Evolutionary conservation across 35 echinoderm and acorn worm species (phyloP), one percentile per base, ranked within the genome.

Genomic region (Holothuria glaberrima): DNA sequence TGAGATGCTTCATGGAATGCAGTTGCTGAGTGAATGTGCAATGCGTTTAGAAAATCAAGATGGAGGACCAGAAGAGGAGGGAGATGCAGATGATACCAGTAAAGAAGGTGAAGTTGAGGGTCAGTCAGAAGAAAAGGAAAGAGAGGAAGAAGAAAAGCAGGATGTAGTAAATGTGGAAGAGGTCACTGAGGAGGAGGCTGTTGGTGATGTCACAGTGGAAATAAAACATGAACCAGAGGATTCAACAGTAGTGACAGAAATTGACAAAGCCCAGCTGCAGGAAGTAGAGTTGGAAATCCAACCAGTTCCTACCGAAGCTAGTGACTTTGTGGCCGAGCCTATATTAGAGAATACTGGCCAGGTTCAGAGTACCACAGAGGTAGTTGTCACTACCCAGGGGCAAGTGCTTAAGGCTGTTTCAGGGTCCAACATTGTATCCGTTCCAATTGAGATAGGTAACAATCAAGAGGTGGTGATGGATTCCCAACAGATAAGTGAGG

Each of bases 11-110:
- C 85, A 87, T 54, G 85, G 85, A 2, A 87, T 87, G 85, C 61
- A 87, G 64, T 59, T 87, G 20, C 66, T 87, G 31, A 87, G 85
- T 70, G 85, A 87, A 59, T 87, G 85, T 87, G 85, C 85, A 27
- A 87, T 87, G 85, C 67, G 85, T 33, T 41, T 87, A 52, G 85
- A 87, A n/a, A 71, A 87, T 30, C 85, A 87, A 30, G 85, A 87
- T 50, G 80, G 59, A 12, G 46, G 85, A n/a, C 85, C 60, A 87
- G 85, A 87, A 6, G 85, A 87, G 44, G 85, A 87, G 35, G 63
- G 85, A 26, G 66, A 26, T 10, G 22, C 60, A 67, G 61, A 87
- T 7, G 74, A 38, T 30, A n/a, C 74, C 13, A n/a, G 41, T 16
- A 34, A 78, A 34, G 74, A 78, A 78, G 30, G 0, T 78, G 31